Evolutionary conservation across 1,140 invertebrate species (phyloP).

Genomic region (Ostrea denselamellosa): DNA sequence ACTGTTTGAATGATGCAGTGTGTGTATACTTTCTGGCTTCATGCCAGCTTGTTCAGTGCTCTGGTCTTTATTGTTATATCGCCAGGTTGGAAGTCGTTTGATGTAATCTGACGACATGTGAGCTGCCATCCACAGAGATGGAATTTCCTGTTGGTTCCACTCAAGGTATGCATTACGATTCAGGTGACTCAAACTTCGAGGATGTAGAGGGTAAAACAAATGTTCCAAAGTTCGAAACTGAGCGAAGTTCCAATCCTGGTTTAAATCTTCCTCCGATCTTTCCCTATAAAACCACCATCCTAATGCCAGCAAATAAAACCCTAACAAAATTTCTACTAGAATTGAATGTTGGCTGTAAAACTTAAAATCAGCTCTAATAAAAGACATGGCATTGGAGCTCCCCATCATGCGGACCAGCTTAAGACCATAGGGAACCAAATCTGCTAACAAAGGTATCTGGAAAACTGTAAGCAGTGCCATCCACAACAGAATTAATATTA

Average conservation of each 20-base stretch:
- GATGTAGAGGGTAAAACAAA: constrained; percentile 57
- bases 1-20: not conserved
- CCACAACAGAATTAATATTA: constrained; percentile 79
- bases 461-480: constrained; percentile 77
- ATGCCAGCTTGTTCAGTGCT: not conserved
- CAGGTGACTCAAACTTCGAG: not conserved
- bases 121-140: constrained; percentile 43
- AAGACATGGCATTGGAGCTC: constrained; percentile 65
- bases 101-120: constrained; percentile 77
- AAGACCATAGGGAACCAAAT: constrained; percentile 67
- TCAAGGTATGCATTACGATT: not conserved
- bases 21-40: not conserved
- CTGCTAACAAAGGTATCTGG: constrained; percentile 74
- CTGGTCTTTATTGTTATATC: not conserved
- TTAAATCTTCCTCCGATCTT: constrained; percentile 64
- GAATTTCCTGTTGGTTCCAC: constrained; percentile 41
- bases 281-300: constrained; percentile 61
- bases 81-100: constrained; percentile 81
- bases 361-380: constrained; percentile 72
- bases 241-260: constrained; percentile 76
- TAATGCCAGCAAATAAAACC: constrained; percentile 57
- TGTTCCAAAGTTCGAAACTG: constrained; percentile 70
- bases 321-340: constrained; percentile 57
- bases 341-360: constrained; percentile 62
- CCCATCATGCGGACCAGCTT: constrained; percentile 70